These are phyloP conservation scores for Tragelaphus strepsiceros DNA, from an alignment of 2,113 vertebrate species.

Conservation along the genomic window DNA sequence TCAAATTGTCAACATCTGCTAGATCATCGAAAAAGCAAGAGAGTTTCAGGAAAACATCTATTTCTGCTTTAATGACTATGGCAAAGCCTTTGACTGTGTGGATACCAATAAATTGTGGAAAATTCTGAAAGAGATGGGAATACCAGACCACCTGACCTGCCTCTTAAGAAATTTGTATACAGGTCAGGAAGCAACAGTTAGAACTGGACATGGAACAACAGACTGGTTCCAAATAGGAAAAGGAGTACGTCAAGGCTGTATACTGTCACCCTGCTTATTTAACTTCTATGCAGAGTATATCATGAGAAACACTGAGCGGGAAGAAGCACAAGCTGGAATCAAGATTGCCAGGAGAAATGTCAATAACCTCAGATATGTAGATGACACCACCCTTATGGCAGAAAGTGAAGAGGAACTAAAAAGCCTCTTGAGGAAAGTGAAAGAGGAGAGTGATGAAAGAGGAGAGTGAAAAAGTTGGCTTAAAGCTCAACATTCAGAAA, in stretches of 20 bases:
- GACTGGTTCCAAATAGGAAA: not conserved
- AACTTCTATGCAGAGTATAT: not conserved
- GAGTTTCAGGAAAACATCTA: not conserved
- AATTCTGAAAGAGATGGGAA: not conserved
- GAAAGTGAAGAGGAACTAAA: not conserved
- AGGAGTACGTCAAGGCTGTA: not conserved
- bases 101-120: not conserved
- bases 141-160: not conserved
- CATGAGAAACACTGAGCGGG: accelerated
- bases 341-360: not conserved
- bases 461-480: not conserved
- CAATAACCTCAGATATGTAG: not conserved
- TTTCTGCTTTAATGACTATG: not conserved
- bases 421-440: not conserved
- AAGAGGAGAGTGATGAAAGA: no score
- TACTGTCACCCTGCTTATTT: not conserved
- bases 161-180: not conserved
- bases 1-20: not conserved
- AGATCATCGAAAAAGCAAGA: not conserved
- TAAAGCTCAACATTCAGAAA: not conserved
- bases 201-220: not conserved
- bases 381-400: not conserved
- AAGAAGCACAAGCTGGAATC: not conserved
- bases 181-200: not conserved
- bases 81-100: not conserved